Base-by-base conservation (phyloP, 2,888 invertebrate genomes). In the Timema cristinae region DNA sequence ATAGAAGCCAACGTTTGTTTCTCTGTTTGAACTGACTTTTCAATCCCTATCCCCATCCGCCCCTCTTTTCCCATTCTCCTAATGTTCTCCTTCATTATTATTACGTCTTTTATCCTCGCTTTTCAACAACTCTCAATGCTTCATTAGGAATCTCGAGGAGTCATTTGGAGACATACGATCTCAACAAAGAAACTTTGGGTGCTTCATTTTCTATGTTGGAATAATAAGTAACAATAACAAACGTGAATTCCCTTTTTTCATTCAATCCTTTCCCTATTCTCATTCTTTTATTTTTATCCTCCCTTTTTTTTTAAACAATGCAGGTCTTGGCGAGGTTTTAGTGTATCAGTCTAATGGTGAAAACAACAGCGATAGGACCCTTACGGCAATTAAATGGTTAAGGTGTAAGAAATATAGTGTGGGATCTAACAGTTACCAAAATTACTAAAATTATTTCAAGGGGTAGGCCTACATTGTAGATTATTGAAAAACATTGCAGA, bases 91-190 rank as follows among this genome's bases (percentile, higher is more conserved):
- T n/a, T 48, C 63, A 67, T 67, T 67, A 49, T 69, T 59, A 59
- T 50, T 66, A 15, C 50, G 49, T 49, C 56, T 73, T 67, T 70
- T 66, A 68, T 52, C 69, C 52, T 61, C 61, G 54, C 67, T 71
- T 73, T 73, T 32, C 67, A 70, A 50, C 15, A 56, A 15, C 13
- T 68, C 72, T 72, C 73, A 73, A 73, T 73, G 74, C 73, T 75
- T 75, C 74, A 75, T 75, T 75, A 75, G 74, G 69, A 75, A 73
- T 73, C 74, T 75, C 72, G 70, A 32, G 32, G 54, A 73, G 74
- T 73, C 74, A 74, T 72, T 74, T 71, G 48, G 63, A 63, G 63
- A 63, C 63, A 63, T 63, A 48, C 63, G 63, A 48, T 32, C 47
- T 11, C 63, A 63, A 63, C 63, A 63, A 63, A 54, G n/a, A 54